A percentile compares a stretch with the other conserved stretches of the same genome.
Conservation (phyloP, 1,140 invertebrate species). For the Pomacea maculata region DNA sequence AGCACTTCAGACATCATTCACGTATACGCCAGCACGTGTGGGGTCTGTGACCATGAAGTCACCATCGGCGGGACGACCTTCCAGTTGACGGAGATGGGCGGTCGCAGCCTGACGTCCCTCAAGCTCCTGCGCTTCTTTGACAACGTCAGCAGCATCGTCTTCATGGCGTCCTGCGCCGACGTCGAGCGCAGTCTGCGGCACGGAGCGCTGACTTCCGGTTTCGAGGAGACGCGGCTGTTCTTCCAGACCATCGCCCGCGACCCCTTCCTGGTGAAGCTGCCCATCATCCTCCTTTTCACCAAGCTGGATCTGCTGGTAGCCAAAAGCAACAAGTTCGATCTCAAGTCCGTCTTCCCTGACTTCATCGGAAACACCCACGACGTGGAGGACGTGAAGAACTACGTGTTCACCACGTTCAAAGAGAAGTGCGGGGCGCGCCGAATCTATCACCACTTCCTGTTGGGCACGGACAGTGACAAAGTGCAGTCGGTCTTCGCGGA, state of each 20-base stretch:
- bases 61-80: conserved; percentile 6
- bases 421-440: not conserved
- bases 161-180: conserved; percentile 16
- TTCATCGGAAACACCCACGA: conserved; percentile 11
- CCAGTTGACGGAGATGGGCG: conserved; percentile 16
- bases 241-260: conserved; percentile 3
- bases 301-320: conserved; percentile 18
- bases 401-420: not conserved
- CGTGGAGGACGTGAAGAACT: conserved; percentile 15
- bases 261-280: conserved; percentile 2
- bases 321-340: not conserved
- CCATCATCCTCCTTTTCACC: conserved; percentile 19
- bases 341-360: conserved; percentile 2
- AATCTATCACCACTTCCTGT: conserved; percentile 15
- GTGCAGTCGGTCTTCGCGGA: conserved; percentile 14
- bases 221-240: conserved; percentile 5
- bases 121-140: conserved; percentile 17
- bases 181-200: conserved; percentile 1
- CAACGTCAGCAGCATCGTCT: conserved; percentile 20
- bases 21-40: conserved; percentile 2
- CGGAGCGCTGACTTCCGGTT: conserved; percentile 10
- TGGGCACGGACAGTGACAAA: not conserved
- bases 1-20: conserved; percentile 7
- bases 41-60: conserved; percentile 7
- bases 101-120: conserved; percentile 14